Evolutionary conservation across 64 coral and sea anemone species (phyloP).

Genomic region (Stylophora pistillata): DNA sequence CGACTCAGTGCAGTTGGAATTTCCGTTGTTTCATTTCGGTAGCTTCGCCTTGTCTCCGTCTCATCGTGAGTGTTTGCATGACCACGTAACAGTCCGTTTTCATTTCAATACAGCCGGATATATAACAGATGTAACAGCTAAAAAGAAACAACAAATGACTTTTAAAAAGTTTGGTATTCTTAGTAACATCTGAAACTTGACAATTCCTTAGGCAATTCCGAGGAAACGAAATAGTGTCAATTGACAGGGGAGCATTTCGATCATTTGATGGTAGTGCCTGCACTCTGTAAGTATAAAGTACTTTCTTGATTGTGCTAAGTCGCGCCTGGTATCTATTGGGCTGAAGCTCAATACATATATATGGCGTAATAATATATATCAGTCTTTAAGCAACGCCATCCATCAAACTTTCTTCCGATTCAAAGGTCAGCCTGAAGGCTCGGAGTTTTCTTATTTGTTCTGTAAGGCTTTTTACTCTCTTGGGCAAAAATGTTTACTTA

Average conservation of each 20-base stretch:
- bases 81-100: no score
- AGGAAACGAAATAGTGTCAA: conserved; percentile 45
- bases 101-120: no score
- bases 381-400: no score
- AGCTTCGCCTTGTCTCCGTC: no score
- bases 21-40: no score
- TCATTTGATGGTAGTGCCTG: background rate
- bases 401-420: background rate
- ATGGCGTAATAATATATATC: no score
- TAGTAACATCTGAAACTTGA: background rate
- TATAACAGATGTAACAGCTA: no score
- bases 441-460: background rate
- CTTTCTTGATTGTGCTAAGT: no score
- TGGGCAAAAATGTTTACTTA: background rate
- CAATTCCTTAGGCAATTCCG: conserved; percentile 26
- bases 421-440: background rate
- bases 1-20: no score
- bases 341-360: no score
- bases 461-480: background rate
- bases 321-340: no score
- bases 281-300: conserved; percentile 51
- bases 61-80: no score
- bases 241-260: conserved; percentile 55
- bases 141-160: background rate
- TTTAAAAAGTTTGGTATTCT: background rate